These are phyloP conservation scores for Pontoporia blainvillei DNA, from an alignment of 2,113 vertebrate species.

Conservation along the genomic window DNA sequence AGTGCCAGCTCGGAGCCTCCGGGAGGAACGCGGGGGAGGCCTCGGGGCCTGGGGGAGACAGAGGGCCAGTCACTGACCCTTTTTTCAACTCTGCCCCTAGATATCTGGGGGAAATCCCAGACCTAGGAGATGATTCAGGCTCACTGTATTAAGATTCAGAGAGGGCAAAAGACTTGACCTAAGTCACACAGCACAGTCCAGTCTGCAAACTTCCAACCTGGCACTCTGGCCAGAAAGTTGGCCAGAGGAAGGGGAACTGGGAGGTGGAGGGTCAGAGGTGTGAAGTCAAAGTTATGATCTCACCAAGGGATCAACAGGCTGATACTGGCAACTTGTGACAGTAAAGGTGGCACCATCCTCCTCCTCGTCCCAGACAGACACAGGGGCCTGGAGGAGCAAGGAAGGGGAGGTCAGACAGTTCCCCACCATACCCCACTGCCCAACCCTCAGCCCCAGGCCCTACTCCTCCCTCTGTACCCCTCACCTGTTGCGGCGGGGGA, in stretches of 20 bases:
- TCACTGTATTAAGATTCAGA: not conserved
- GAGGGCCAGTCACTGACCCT: not conserved
- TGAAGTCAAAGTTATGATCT: slow-evolving; percentile 42
- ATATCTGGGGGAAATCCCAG: not conserved
- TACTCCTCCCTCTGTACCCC: slow-evolving; percentile 18
- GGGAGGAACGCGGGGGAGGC: slow-evolving; percentile 55
- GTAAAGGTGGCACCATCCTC: slow-evolving; percentile 88
- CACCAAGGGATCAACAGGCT: slow-evolving; percentile 63
- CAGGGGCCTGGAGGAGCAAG: slow-evolving; percentile 57
- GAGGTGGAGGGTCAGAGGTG: not conserved
- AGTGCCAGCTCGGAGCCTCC: slow-evolving; percentile 86
- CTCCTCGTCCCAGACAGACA: slow-evolving; percentile 84
- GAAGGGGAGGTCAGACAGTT: slow-evolving; percentile 63
- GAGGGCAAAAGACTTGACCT: not conserved
- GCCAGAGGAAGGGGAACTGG: not conserved
- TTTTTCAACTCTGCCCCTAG: not conserved
- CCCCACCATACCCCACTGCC: not conserved
- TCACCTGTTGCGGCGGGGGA: slow-evolving; percentile 62
- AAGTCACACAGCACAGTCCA: not conserved
- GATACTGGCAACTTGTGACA: slow-evolving; percentile 79
- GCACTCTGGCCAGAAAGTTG: not conserved
- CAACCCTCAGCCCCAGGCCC: not conserved
- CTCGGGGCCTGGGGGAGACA: slow-evolving; percentile 49
- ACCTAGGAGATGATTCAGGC: not conserved
- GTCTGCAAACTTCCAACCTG: not conserved